phyloP scores from a whole-genome alignment of 2,113 vertebrate species.

The Penelope pileata region DNA sequence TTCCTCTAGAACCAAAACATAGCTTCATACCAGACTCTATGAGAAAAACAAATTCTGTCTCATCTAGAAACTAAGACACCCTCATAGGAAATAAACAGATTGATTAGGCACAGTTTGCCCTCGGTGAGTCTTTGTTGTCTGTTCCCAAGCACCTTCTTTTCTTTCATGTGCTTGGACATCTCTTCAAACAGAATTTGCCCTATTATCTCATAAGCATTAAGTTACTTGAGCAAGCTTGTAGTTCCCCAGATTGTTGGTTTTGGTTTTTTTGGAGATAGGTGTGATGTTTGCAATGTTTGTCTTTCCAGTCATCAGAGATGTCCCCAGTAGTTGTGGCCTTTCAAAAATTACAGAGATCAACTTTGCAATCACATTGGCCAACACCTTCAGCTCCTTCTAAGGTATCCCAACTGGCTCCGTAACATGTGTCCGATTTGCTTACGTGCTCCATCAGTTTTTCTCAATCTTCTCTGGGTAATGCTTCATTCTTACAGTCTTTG shows the following conservation, averaged over 20 bases:
- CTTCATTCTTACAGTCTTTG: not conserved
- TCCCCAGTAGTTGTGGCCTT: not conserved
- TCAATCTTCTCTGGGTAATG: not conserved
- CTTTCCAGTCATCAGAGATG: not conserved
- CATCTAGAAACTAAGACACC: too few relatives aligned
- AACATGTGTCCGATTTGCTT: not conserved
- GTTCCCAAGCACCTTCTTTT: not conserved
- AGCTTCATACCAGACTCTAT: too few relatives aligned
- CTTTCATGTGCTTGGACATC: not conserved
- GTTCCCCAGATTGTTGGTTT: not conserved
- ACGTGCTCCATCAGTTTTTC: not conserved
- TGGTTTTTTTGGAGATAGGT: not conserved
- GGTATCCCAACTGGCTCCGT: not conserved
- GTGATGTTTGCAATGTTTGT: not conserved
- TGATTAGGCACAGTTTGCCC: not conserved
- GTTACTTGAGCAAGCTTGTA: not conserved
- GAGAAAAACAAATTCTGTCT: too few relatives aligned
- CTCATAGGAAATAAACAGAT: not conserved
- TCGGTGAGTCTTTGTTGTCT: not conserved
- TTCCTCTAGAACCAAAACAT: too few relatives aligned
- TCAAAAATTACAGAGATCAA: not conserved
- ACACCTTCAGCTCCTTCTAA: not conserved
- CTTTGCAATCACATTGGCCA: not conserved
- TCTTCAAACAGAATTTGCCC: not conserved
- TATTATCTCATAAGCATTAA: not conserved